Conservation (phyloP, 2,797 vertebrate genomes). For the Clarias fuscus region DNA sequence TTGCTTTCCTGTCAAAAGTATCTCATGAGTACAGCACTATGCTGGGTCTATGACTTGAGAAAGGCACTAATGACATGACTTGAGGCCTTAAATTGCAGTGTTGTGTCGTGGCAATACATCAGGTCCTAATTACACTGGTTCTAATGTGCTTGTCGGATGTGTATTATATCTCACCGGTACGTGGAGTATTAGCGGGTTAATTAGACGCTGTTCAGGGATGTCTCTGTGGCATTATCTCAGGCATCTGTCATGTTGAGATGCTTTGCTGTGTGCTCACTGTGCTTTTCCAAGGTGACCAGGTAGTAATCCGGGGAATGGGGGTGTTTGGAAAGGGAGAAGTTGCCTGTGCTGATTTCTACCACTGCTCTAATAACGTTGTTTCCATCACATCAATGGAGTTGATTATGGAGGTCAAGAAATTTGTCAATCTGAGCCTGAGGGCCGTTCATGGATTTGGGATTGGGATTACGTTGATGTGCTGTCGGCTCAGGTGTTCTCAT, state of each 20-base stretch:
- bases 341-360: constrained; percentile 66
- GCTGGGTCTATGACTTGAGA: constrained; percentile 62
- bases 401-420: constrained; percentile 65
- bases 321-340: constrained; percentile 48
- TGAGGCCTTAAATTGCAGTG: constrained; percentile 56
- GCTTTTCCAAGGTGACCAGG: constrained; percentile 75
- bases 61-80: constrained; percentile 65
- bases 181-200: constrained; percentile 54
- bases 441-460: constrained; percentile 13
- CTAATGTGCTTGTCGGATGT: constrained; percentile 64
- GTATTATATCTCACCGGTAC: constrained; percentile 40
- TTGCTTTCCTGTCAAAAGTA: constrained; percentile 50
- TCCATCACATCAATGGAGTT: constrained; percentile 54
- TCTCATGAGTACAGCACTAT: constrained; percentile 47
- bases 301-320: constrained; percentile 56
- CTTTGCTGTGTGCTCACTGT: neutral
- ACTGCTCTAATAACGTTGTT: constrained; percentile 68
- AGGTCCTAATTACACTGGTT: constrained; percentile 65
- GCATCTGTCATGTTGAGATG: constrained; percentile 54
- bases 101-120: constrained; percentile 55
- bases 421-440: constrained; percentile 58
- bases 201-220: constrained; percentile 64
- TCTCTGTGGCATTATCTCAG: constrained; percentile 60
- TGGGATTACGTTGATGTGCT: neutral
- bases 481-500: constrained; percentile 43